A percentile compares a stretch with the other conserved stretches of the same genome.
phyloP scores from a whole-genome alignment of 2,113 vertebrate genomes.

The Halichoeres trimaculatus region DNA sequence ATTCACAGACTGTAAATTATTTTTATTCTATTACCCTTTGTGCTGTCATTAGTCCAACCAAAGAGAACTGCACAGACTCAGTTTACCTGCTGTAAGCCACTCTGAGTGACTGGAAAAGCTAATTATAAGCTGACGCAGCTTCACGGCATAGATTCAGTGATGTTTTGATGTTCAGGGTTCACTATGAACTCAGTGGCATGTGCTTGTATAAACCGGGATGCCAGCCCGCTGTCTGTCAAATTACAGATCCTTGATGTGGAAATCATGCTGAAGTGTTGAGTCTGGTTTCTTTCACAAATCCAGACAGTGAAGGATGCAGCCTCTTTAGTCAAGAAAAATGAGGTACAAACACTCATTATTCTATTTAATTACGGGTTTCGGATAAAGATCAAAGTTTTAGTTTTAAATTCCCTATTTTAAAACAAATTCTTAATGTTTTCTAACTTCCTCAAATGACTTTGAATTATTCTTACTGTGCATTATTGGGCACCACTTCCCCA shows the following conservation, averaged over 20 bases:
- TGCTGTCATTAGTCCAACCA: conserved; percentile 16
- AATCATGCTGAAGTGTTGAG: conserved; percentile 18
- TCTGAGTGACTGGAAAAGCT: conserved; percentile 18
- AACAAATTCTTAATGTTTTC: too few relatives aligned
- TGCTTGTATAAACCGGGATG: background rate
- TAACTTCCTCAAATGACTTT: too few relatives aligned
- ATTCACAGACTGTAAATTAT: background rate
- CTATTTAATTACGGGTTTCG: background rate
- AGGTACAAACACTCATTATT: background rate
- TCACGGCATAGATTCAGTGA: conserved; percentile 2
- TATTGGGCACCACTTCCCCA: too few relatives aligned
- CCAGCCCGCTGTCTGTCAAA: conserved; percentile 35
- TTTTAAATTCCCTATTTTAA: background rate
- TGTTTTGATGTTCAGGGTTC: conserved; percentile 43
- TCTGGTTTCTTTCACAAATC: background rate
- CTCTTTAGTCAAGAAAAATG: background rate
- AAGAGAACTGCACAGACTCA: background rate
- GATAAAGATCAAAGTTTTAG: too few relatives aligned
- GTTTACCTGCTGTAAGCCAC: conserved; percentile 33
- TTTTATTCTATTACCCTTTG: conserved; percentile 8
- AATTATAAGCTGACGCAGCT: conserved; percentile 38
- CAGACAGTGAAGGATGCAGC: background rate
- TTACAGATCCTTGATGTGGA: conserved; percentile 25
- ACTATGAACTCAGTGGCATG: conserved; percentile 18
- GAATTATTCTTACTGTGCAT: too few relatives aligned